A percentile compares a stretch with the other conserved stretches of the same genome.
phyloP scores from a whole-genome alignment of 2,888 invertebrate genomes.

The Hydrotaea cyrtoneurina region DNA sequence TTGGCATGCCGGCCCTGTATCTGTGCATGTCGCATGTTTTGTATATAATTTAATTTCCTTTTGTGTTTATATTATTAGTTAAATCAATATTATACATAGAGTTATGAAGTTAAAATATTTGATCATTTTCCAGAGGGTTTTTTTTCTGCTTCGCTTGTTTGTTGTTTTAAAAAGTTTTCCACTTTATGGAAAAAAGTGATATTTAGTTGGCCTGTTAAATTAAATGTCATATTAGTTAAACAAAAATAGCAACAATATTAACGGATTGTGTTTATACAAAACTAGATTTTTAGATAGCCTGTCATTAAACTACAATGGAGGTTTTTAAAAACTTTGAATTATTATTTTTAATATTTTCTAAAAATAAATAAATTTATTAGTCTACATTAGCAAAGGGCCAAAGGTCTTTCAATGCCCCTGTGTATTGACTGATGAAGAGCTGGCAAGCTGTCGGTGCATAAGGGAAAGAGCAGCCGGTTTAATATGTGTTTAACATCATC shows the following conservation, averaged over 20 bases:
- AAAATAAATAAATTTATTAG: conserved; percentile 6
- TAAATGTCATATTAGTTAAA: too few species aligned
- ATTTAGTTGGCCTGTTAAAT: too few species aligned
- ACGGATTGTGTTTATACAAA: too few species aligned
- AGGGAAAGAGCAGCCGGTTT: background rate
- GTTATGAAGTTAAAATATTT: conserved; percentile 10
- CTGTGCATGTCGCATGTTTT: background rate
- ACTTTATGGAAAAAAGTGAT: too few species aligned
- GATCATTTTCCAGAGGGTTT: too few species aligned
- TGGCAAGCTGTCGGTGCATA: background rate
- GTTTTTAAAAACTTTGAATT: too few species aligned
- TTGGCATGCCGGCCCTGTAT: too few species aligned
- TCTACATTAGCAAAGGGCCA: background rate
- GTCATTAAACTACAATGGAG: too few species aligned
- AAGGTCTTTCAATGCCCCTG: background rate
- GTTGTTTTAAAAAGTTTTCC: too few species aligned
- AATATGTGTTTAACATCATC: conserved; percentile 10
- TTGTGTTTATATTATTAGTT: conserved; percentile 54
- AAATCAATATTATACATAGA: conserved; percentile 51
- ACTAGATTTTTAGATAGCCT: too few species aligned
- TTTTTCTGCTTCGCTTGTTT: background rate
- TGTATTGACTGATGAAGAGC: background rate
- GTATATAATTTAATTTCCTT: conserved; percentile 9
- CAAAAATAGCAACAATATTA: too few species aligned
- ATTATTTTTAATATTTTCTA: conserved; percentile 13